Base-by-base conservation (phyloP, 2,888 invertebrate species). In the Coenonympha arcania region DNA sequence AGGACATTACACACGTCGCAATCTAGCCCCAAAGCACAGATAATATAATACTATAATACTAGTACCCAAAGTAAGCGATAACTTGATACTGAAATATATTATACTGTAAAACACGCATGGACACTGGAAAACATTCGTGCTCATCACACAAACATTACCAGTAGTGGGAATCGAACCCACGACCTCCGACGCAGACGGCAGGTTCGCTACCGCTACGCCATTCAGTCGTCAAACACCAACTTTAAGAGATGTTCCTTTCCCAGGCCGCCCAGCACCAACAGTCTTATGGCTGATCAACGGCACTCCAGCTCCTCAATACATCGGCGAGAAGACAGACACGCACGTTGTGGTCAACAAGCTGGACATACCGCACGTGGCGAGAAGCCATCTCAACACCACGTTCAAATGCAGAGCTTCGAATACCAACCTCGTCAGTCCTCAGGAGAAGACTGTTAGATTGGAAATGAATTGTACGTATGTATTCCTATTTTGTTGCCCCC, bases 401-500 rank as follows among this genome's bases (percentile, higher is more conserved):
- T 95, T 92, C 86, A 94, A 93, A 75, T 95, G 95, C 73, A 91
- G 94, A 76, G 95, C 95, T 8, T 91, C 92, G 50, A 95, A 95
- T 74, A 95, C 95, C 36, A 93, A 95, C 75, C 89, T 95, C 54
- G 93, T 93, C 73, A 90, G 92, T 70, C 94, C 95, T 1, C 89
- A 92, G 49, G 94, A 95, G 76, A 92, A 93, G 73, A 92, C 91
- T 58, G 93, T 95, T 62, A 89, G 93, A 63, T 88, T 95, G 64
- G 95, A 95, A 76, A 90, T 95, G 88, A 89, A 93, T 71, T 83
- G 95, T 95, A 45, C 36, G 44, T 44, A 34, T 43, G 33, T 42
- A 28, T 28, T 40, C 24, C 13, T 24, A 5, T 16, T 9, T 4
- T 15, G 6, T 34, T 16, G 1, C 9, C 16, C 6, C n/a, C n/a